Base-by-base conservation (phyloP, 2,797 vertebrate species). In the Calcarius lapponicus region DNA sequence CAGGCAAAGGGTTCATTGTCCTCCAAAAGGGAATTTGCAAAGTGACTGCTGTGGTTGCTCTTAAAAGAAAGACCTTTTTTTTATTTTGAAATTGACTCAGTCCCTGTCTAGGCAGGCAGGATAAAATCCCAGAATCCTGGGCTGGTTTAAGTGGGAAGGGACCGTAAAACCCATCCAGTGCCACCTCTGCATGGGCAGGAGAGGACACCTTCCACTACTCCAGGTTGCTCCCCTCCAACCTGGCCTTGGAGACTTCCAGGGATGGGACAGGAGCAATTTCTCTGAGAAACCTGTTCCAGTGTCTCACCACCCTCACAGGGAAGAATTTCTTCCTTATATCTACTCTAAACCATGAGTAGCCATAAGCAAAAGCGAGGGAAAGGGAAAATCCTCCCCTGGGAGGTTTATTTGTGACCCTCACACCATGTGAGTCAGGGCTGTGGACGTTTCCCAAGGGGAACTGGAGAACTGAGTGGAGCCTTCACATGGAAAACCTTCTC, bases 21-120 rank as follows among this genome's bases (percentile, higher is more conserved):
- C 19, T 50, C 48, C 60, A 43, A 32, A 51, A 42, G 18, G 22
- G 65, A 58, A 43, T 80, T 76, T 66, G 67, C 31, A 31, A 50
- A 70, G 43, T 0, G 5, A 38, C 31, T 2, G 2, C 9, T 6
- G n/a, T 20, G 34, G 14, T 10, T 71, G 43, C 36, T 73, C 50
- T 38, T 5, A 1, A 72, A 69, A 34, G 17, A 76, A 15, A 51
- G 19, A 17, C 0, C 0, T 51, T 50, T 32, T 28, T 47, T 34
- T 6, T 3, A 7, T 38, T 73, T 56, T 50, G 38, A 67, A 38
- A 47, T 8, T 36, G 60, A 18, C 17, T 69, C 67, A 34, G 20
- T 38, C 15, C 8, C 48, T 64, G 28, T 50, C 28, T 11, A 26
- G 47, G 47, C 32, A 78, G 22, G 34, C 19, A 66, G 24, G 36